Evolutionary conservation across 2,797 vertebrate species (phyloP), one percentile per base, ranked within the genome.

Genomic region (Petrocephalus sullivani): DNA sequence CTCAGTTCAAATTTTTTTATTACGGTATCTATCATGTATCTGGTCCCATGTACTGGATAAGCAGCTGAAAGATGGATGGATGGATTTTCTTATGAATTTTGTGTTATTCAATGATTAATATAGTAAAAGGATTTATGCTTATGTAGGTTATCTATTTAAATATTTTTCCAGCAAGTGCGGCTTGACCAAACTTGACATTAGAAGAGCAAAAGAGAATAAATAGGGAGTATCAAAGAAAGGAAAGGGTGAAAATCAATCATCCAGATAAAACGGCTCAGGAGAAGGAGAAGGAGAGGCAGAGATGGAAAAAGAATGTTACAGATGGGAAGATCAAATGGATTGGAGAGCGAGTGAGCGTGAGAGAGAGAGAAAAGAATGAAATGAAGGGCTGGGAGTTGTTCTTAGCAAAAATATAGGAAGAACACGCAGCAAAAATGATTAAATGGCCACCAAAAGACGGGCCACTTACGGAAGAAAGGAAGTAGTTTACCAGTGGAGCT

Each of bases 271-370:
- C 37, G 37, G 71, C 71, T 41, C 71, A 78, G 71, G 71, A 78
- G 71, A 37, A 41, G 14, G 71, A 78, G 71, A 78, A 78, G 71
- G 71, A 7, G 33, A 41, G 37, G 71, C 19, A 78, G 71, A 78
- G 71, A 78, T 41, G 71, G 71, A 46, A 78, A 46, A 78, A 46
- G 71, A 78, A 78, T 46, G 71, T 78, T 78, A 78, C 71, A 78
- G 71, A 78, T 19, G 71, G 37, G 71, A 78, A 78, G 71, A 78
- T 78, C 71, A 78, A 78, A 78, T 78, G 71, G 71, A 78, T 78
- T 41, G 37, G 71, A 46, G 71, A 46, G 64, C 12, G 28, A 78
- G 71, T 19, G 14, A 46, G 71, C 46, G 71, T 46, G 71, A 46
- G 71, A 78, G 71, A 78, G 71, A 78, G 71, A 78, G 41, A 78